Percentiles rank a stretch among this genome's conserved stretches.
Conservation (phyloP, 1,140 invertebrate genomes). For the Habropoda laboriosa region DNA sequence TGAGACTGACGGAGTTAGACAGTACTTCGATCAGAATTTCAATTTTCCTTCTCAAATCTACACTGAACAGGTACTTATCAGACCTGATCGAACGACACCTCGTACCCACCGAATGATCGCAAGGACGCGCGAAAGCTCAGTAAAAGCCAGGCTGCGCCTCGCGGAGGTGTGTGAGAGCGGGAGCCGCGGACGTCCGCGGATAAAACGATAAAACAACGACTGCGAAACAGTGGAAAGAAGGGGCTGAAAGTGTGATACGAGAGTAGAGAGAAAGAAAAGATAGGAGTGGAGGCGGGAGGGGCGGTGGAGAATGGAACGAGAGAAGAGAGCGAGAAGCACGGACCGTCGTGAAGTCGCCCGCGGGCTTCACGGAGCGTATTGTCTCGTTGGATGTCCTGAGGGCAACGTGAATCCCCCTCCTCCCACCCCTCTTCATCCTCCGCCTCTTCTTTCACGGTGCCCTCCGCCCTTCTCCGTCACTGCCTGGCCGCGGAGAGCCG, state of each 20-base stretch:
- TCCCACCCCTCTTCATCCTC: no score
- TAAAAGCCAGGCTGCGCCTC: neutral
- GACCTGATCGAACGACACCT: no score
- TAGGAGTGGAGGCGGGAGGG: neutral
- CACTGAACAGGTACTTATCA: no score
- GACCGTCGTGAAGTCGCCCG: slow-evolving; percentile 60
- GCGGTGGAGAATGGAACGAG: neutral
- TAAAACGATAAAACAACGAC: slow-evolving; percentile 8
- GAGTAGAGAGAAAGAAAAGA: no score
- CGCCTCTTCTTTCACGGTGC: slow-evolving; percentile 18
- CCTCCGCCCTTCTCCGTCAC: slow-evolving; percentile 43
- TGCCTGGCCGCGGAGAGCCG: slow-evolving; percentile 26
- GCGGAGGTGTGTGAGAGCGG: neutral
- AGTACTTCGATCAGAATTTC: no score
- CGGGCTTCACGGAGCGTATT: slow-evolving; percentile 59
- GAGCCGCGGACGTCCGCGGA: neutral
- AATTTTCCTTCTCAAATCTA: no score
- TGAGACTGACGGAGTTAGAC: no score
- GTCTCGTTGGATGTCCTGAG: slow-evolving; percentile 57
- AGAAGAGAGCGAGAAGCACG: slow-evolving; percentile 40
- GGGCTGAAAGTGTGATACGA: slow-evolving; percentile 28
- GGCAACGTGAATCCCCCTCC: slow-evolving; percentile 48
- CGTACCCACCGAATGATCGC: no score
- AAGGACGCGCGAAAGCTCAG: no score
- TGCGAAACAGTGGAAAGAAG: neutral